Conservation (phyloP, 1,140 invertebrate species). For the Drosophila tristis region DNA sequence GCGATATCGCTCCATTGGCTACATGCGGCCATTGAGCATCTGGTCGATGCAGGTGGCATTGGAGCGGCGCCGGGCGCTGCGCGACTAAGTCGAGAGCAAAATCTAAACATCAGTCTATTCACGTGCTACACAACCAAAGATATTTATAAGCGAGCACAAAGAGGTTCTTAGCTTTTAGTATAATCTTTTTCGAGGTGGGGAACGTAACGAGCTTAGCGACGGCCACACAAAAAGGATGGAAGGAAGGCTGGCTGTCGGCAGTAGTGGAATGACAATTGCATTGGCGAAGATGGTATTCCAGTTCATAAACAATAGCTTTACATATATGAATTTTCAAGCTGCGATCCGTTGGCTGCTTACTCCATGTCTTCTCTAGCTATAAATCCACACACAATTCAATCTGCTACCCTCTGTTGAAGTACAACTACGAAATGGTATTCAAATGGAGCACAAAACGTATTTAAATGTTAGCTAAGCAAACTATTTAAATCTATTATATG, state of each 20-base stretch:
- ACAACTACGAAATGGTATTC: constrained; percentile 76
- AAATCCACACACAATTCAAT: constrained; percentile 28
- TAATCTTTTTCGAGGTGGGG: constrained; percentile 23
- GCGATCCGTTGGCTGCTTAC: constrained; percentile 40
- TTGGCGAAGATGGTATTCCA: constrained; percentile 38
- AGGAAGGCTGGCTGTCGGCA: background rate
- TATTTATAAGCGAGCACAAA: constrained; percentile 65
- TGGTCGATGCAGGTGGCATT: constrained; percentile 95
- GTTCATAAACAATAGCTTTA: constrained; percentile 63
- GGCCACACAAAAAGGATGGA: constrained; percentile 5
- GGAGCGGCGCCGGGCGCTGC: constrained; percentile 71
- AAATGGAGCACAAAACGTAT: constrained; percentile 71
- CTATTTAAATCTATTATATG: constrained; percentile 53
- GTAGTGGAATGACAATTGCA: too few species aligned
- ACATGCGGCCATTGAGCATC: constrained; percentile 95
- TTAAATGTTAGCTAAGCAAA: constrained; percentile 67
- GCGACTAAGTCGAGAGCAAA: constrained; percentile 75
- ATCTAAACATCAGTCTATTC: constrained; percentile 41
- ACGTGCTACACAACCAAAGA: constrained; percentile 69
- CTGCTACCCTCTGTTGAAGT: constrained; percentile 63
- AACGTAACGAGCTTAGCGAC: constrained; percentile 58
- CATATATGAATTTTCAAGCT: constrained; percentile 49
- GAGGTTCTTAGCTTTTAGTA: constrained; percentile 66
- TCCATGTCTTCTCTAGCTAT: constrained; percentile 66
- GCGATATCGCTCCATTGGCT: constrained; percentile 93